Base-by-base conservation (phyloP, 1,140 invertebrate species). In the Aporrectodea caliginosa region DNA sequence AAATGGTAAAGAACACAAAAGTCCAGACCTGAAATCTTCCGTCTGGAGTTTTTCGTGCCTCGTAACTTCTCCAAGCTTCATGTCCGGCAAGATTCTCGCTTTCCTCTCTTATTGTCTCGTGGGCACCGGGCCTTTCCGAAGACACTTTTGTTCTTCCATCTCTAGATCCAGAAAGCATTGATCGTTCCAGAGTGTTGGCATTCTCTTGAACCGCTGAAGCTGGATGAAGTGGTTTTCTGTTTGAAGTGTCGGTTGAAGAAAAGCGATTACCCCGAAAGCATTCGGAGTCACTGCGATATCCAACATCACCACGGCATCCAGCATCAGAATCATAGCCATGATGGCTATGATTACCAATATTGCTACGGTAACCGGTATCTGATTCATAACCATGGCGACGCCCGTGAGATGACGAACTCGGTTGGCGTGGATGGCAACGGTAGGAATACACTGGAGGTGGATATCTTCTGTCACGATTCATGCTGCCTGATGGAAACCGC, bases 321-420 rank as follows among this genome's bases (percentile, higher is more conserved):
- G 16, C 43, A 34, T 78, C 70, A 84, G 16, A 83, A 81, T 77
- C 33, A n/a, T 77, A 35, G 58, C 31, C 68, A n/a, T 27, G 30
- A 72, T 72, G 33, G 12, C 16, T 22, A 16, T 73, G 35, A 35
- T 78, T 32, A 34, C 70, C 77, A 43, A 27, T 68, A 71, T 88
- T 86, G 83, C 85, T 87, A 30, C 85, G 79, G 82, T 87, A 87
- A 69, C 85, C 87, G 1, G 86, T 87, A 69, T 88, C 87, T 12
- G 86, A 87, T 73, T 88, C 87, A 74, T 88, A 88, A 22, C 86
- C 86, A 69, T 84, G 70, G 70, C 82, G n/a, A 68, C 72, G 80
- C 22, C 16, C n/a, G 16, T 29, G 16, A 75, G 6, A 14, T 2
- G 74, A 16, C 30, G 74, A 29, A 16, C 58, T 71, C 14, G 27